Evolutionary conservation across 2,888 invertebrate species (phyloP).

Genomic region (Autographa pulchrina): DNA sequence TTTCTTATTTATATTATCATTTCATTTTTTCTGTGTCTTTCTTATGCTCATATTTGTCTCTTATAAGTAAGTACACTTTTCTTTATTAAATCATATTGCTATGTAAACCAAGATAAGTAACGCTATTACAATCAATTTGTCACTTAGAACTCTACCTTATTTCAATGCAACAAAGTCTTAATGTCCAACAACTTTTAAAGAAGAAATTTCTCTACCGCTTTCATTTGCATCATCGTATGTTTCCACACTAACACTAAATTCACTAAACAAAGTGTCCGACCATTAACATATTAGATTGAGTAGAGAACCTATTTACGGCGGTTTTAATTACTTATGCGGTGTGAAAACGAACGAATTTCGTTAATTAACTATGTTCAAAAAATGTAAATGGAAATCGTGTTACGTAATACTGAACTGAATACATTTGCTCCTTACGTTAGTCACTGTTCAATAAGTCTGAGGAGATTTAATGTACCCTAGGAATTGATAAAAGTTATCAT

Average conservation of each 20-base stretch:
- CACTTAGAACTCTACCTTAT: too few relatives aligned
- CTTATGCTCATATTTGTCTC: too few relatives aligned
- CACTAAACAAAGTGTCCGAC: slow-evolving; percentile 63
- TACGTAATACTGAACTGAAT: slow-evolving; percentile 1
- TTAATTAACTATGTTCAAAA: slow-evolving; percentile 30
- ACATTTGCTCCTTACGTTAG: not conserved
- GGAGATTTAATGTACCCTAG: too few relatives aligned
- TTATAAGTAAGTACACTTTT: too few relatives aligned
- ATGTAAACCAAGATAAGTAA: too few relatives aligned
- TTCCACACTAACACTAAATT: slow-evolving; percentile 62
- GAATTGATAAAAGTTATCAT: too few relatives aligned
- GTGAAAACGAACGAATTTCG: slow-evolving; percentile 38
- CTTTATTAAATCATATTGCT: too few relatives aligned
- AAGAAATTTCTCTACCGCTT: not conserved
- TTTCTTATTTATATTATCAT: too few relatives aligned
- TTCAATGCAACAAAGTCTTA: too few relatives aligned
- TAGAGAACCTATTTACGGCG: slow-evolving; percentile 53
- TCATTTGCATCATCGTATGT: slow-evolving; percentile 36
- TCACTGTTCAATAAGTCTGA: too few relatives aligned
- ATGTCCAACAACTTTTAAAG: not conserved
- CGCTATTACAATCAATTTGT: too few relatives aligned
- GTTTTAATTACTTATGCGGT: slow-evolving; percentile 54
- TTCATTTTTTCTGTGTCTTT: too few relatives aligned
- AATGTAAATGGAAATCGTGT: slow-evolving; percentile 9
- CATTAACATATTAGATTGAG: slow-evolving; percentile 72